Base-by-base conservation (phyloP, 2,113 vertebrate species). In the Percina caprodes region DNA sequence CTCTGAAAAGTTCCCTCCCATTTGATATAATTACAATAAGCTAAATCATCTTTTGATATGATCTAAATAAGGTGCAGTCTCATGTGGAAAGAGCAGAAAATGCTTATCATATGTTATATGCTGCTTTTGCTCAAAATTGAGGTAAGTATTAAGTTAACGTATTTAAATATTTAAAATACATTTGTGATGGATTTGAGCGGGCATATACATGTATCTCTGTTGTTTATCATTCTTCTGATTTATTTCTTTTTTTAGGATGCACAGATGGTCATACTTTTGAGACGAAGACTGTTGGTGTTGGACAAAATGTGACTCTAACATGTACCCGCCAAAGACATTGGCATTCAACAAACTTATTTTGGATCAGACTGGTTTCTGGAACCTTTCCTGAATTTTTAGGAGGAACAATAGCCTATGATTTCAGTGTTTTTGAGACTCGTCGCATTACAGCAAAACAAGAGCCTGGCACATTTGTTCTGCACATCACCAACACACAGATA, bases 381-480 rank as follows among this genome's bases (percentile, higher is more conserved):
- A 55, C 21, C 8, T 42, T 55, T 14, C 51, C 68, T 42, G 51
- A 69, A 42, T 51, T 85, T 13, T 0, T 92, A 3, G 81, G 74
- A 69, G 51, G 39, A 80, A 63, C 63, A 45, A 21, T 6, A 39
- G 0, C 1, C 10, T 68, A 56, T 33, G 18, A 78, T n/a, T 35
- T 10, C 46, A 0, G 3, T 42, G 11, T 10, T 1, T 6, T 18
- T 24, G 5, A 16, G 2, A 66, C 0, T 12, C 3, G 39, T 73
- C 81, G 14, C 2, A n/a, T 88, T 52, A 79, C 26, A 62, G 14
- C 62, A 45, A 83, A 86, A 66, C 67, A 81, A 79, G 67, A 39
- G 9, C 35, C 48, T 49, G 76, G 49, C 58, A 39, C 13, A 5
- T 92, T 90, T 85, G 30, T 71, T 26, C 67, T 91, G 18, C 39